Conservation (phyloP, 2,113 vertebrate species). For the Anguilla japonica region DNA sequence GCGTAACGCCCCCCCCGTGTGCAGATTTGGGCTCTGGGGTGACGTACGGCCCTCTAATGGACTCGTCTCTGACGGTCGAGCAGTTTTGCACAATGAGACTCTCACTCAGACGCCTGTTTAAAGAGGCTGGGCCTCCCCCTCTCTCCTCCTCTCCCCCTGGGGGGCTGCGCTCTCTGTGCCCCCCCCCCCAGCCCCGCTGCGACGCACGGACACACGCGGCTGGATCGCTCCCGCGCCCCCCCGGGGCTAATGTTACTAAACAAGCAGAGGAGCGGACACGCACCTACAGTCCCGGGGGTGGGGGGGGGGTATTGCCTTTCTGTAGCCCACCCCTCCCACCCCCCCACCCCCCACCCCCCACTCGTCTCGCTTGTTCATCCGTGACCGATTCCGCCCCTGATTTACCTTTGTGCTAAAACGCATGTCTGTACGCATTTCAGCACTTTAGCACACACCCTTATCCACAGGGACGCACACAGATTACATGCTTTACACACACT, state of each 20-base stretch:
- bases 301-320: background rate
- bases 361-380: background rate
- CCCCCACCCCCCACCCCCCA: background rate
- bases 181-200: background rate
- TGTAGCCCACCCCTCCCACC: background rate
- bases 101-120: conserved; percentile 11
- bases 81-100: conserved; percentile 14
- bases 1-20: no score
- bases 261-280: conserved; percentile 30
- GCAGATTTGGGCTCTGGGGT: background rate
- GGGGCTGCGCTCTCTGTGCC: background rate
- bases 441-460: no score
- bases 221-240: conserved; percentile 1
- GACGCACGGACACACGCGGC: conserved; percentile 22
- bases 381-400: background rate
- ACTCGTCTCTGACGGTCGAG: conserved; percentile 2
- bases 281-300: conserved; percentile 15
- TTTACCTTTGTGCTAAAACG: no score
- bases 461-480: no score
- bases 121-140: background rate
- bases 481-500: no score
- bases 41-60: conserved; percentile 1
- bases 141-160: conserved; percentile 4
- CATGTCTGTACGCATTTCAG: no score
- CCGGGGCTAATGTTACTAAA: conserved; percentile 27